These are phyloP conservation scores for Hesperia comma DNA, from an alignment of 2,888 invertebrate species.

Conservation along the genomic window DNA sequence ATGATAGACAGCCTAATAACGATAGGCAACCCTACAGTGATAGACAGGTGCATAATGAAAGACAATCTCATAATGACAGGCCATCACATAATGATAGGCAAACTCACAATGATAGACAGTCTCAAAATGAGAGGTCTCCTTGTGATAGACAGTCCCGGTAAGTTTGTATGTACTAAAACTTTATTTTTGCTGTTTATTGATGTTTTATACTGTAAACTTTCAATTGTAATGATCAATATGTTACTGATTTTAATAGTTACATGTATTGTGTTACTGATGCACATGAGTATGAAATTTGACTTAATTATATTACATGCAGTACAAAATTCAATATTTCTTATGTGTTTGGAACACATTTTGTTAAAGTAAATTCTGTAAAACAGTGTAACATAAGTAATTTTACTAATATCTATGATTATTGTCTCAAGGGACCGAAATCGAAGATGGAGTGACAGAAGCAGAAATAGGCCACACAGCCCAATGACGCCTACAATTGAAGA, in stretches of 20 bases:
- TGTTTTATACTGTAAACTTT: no score
- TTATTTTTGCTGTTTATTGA: background rate
- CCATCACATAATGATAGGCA: constrained; percentile 45
- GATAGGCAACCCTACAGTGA: background rate
- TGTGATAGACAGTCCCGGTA: constrained; percentile 38
- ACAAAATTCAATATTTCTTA: no score
- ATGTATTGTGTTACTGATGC: no score
- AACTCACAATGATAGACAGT: background rate
- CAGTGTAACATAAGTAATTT: background rate
- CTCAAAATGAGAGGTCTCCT: constrained; percentile 27
- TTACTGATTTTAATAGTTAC: no score
- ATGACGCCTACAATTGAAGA: constrained; percentile 62
- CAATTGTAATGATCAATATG: no score
- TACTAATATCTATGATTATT: background rate
- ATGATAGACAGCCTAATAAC: constrained; percentile 16
- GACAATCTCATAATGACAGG: constrained; percentile 6
- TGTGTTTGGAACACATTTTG: no score
- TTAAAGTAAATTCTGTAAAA: no score
- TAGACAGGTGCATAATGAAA: constrained; percentile 45
- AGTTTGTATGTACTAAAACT: background rate
- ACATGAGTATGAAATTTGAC: no score
- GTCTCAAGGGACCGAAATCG: constrained; percentile 62
- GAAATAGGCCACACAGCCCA: constrained; percentile 63
- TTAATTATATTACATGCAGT: no score
- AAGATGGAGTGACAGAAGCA: constrained; percentile 67